phyloP scores from a whole-genome alignment of 1,140 invertebrate species.

The Radopholus similis region DNA sequence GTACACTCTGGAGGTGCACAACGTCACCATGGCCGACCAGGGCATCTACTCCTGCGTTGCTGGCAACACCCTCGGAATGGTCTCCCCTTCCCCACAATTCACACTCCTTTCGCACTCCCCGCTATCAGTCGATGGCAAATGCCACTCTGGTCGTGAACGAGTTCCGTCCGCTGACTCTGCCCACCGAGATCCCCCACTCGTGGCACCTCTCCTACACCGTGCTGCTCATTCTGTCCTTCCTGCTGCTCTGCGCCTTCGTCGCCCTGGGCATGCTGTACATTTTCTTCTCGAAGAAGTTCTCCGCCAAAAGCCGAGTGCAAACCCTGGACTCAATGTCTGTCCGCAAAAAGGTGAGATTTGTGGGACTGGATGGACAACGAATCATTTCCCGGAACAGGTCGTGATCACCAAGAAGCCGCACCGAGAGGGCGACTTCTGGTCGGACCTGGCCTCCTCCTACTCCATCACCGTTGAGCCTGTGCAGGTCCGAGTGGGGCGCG shows the following conservation, averaged over 20 bases:
- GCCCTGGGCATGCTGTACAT: slow-evolving; percentile 32
- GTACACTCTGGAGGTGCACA: slow-evolving; percentile 47
- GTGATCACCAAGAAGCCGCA: slow-evolving; percentile 51
- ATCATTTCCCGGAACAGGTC: slow-evolving; percentile 32
- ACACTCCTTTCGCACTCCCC: background rate
- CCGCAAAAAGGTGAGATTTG: slow-evolving; percentile 38
- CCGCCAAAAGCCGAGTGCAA: slow-evolving; percentile 32
- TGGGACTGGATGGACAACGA: background rate
- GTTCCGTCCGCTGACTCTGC: slow-evolving; percentile 50
- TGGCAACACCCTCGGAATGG: slow-evolving; percentile 55
- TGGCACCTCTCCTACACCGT: slow-evolving; percentile 44
- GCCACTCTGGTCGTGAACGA: slow-evolving; percentile 59
- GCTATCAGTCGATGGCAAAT: slow-evolving; percentile 56
- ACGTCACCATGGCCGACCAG: slow-evolving; percentile 52
- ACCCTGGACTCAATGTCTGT: slow-evolving; percentile 50
- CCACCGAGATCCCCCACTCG: slow-evolving; percentile 45
- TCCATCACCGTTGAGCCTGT: slow-evolving; percentile 53
- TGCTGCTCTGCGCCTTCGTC: slow-evolving; percentile 36
- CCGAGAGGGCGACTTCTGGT: slow-evolving; percentile 40
- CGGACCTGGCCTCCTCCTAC: slow-evolving; percentile 52
- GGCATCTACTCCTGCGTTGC: slow-evolving; percentile 57
- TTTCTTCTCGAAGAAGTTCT: slow-evolving; percentile 38
- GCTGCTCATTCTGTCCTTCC: slow-evolving; percentile 28
- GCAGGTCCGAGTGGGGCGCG: slow-evolving; percentile 2
- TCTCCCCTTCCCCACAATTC: slow-evolving; percentile 8